Conservation (phyloP, 2,888 invertebrate genomes). For the Eurois occulta region DNA sequence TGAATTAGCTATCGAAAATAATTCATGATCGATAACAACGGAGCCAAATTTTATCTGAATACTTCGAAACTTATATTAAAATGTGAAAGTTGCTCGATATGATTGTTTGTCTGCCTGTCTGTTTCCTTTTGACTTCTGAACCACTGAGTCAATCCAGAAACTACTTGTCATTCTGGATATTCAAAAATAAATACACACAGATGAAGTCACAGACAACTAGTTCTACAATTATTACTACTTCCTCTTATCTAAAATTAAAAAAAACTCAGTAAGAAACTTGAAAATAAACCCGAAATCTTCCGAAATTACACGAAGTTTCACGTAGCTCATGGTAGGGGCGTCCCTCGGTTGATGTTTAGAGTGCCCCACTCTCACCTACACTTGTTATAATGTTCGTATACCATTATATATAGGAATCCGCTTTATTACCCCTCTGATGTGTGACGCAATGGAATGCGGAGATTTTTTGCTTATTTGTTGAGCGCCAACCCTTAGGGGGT, state of each 20-base stretch:
- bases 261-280: not conserved
- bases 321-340: constrained; percentile 52
- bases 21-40: not conserved
- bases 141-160: not conserved
- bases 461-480: constrained; percentile 56
- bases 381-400: constrained; percentile 64
- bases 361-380: constrained; percentile 64
- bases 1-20: not conserved
- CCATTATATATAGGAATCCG: constrained; percentile 58
- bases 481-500: constrained; percentile 18
- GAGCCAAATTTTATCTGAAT: not conserved
- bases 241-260: not conserved
- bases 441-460: constrained; percentile 56
- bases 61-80: not conserved
- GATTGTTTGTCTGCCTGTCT: not conserved
- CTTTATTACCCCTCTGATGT: constrained; percentile 60
- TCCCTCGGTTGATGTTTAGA: constrained; percentile 61
- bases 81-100: not conserved
- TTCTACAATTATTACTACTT: not conserved
- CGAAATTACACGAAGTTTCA: constrained; percentile 15
- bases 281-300: not conserved
- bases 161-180: not conserved
- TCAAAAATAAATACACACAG: not conserved
- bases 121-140: not conserved
- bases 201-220: not conserved